Evolutionary conservation across 2,797 vertebrate species (phyloP), one percentile per base, ranked within the genome.

Genomic region (Hydrophis major): DNA sequence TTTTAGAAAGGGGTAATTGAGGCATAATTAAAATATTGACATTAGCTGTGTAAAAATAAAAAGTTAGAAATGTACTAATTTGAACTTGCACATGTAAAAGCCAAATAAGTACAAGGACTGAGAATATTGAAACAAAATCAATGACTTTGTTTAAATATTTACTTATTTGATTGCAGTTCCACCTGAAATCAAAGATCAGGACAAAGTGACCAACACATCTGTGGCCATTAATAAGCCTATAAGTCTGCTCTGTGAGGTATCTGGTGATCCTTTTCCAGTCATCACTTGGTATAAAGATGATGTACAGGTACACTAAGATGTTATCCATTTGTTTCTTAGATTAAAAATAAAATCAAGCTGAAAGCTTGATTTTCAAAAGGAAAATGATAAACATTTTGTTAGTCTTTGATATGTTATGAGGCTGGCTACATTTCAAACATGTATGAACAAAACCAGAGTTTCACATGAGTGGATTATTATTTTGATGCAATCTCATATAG

Each of bases 271-370:
- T 0, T 96, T 98, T 16, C 99, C 99, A 42, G 92, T 98, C 90
- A 97, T 99, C 95, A 98, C 97, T 87, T 99, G 99, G 99, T 98
- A 98, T 96, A 99, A 98, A 96, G 98, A 99, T 90, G 98, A 98
- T 57, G 90, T 93, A 83, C 97, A 97, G 98, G 99, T 99, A 98
- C 47, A 98, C 97, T 83, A 0, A 0, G 32, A 27, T 18, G 28
- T 5, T 61, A n/a, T 42, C 10, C 4, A 8, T 0, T 20, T 0
- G 59, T 90, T 60, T 28, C 2, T 90, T 55, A 86, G 56, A 5
- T 93, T 50, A 28, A 59, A n/a, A 61, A 60, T 56, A 32, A 37
- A 92, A 89, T 27, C 13, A 12, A 2, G 16, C 6, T 53, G 28
- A 66, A 53, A 53, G 53, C 53, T 53, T 53, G 53, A 53, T 10